Conservation (phyloP, 1,140 invertebrate species). For the Drosophila leontia region DNA sequence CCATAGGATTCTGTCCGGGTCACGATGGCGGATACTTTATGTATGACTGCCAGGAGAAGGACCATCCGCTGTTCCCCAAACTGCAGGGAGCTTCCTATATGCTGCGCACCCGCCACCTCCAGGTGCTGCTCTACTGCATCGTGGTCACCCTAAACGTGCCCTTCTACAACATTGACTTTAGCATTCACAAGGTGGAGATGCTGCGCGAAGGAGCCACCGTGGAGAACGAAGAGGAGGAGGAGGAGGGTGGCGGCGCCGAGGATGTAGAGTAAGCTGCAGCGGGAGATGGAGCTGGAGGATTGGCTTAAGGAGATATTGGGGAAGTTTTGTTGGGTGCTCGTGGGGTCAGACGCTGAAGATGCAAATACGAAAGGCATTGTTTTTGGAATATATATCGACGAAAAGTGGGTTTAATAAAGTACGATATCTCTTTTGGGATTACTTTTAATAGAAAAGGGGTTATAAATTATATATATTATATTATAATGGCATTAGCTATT, state of each 20-base stretch:
- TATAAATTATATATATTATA: neutral
- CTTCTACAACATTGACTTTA: constrained; percentile 79
- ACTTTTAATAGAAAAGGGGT: neutral
- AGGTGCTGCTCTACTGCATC: constrained; percentile 87
- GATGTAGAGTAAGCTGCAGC: neutral
- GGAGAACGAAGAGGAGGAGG: constrained; percentile 63
- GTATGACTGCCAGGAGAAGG: constrained; percentile 88
- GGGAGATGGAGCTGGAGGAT: neutral
- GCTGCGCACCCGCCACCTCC: constrained; percentile 87
- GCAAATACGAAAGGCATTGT: neutral
- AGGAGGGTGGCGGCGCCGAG: neutral
- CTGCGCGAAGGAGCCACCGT: constrained; percentile 64
- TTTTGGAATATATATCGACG: constrained; percentile 13
- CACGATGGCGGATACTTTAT: constrained; percentile 87
- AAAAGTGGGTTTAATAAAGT: constrained; percentile 9
- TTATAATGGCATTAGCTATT: neutral
- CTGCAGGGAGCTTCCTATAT: constrained; percentile 87
- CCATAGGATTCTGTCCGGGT: constrained; percentile 86
- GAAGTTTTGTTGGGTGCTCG: neutral
- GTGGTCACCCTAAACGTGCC: constrained; percentile 86
- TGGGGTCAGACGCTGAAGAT: neutral
- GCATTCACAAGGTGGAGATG: constrained; percentile 79
- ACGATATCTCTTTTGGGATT: neutral
- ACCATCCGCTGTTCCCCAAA: constrained; percentile 87
- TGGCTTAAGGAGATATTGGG: neutral